Evolutionary conservation across 2,113 vertebrate species (phyloP).

Genomic region (Craseonycteris thonglongyai): DNA sequence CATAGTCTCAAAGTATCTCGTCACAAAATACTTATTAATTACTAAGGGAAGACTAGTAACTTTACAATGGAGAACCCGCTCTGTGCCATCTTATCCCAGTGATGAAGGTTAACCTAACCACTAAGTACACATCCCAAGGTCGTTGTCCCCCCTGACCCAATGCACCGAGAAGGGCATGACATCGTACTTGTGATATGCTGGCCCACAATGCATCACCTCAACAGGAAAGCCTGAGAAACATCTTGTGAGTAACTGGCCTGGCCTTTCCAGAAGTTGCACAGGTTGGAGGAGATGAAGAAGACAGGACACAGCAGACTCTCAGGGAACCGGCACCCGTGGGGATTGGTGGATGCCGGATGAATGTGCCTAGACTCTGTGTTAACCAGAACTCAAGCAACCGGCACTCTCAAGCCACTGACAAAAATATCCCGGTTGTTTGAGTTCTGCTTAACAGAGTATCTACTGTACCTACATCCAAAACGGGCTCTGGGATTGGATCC

Average conservation of each 20-base stretch:
- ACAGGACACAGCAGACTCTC: too few species aligned
- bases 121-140: background rate
- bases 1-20: background rate
- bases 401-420: too few species aligned
- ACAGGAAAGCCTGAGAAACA: background rate
- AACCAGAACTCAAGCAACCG: too few species aligned
- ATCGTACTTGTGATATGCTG: too few species aligned
- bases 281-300: background rate
- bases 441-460: too few species aligned
- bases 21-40: background rate
- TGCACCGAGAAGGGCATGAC: background rate
- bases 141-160: background rate
- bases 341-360: too few species aligned
- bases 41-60: background rate
- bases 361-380: too few species aligned
- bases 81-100: background rate
- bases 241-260: background rate
- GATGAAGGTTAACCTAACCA: background rate
- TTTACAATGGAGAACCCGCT: background rate
- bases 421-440: too few species aligned
- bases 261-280: background rate
- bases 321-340: too few species aligned
- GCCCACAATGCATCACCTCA: background rate
- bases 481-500: background rate
- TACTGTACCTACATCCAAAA: background rate